These are phyloP conservation scores for Hippocampus zosterae DNA, from an alignment of 2,113 vertebrate species.

Conservation along the genomic window DNA sequence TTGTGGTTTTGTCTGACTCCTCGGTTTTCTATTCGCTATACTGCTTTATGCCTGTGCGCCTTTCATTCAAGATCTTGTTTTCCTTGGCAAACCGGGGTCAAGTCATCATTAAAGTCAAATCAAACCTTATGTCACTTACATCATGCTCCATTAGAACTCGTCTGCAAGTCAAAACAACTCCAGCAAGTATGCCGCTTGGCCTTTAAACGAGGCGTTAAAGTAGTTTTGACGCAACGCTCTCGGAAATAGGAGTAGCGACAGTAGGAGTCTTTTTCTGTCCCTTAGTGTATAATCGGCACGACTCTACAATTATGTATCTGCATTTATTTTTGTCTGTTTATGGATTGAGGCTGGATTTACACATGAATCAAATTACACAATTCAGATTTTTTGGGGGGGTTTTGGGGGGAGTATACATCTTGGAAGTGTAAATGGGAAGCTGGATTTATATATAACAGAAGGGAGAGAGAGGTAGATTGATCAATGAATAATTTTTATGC, in stretches of 20 bases:
- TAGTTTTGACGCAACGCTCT: neutral
- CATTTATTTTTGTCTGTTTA: neutral
- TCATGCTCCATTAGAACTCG: neutral
- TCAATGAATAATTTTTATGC: no score
- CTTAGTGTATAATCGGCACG: neutral
- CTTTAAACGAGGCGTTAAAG: neutral
- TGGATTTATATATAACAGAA: no score
- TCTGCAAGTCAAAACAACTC: neutral
- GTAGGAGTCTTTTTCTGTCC: neutral
- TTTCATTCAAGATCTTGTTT: constrained; percentile 1
- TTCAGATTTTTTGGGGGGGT: neutral
- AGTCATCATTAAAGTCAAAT: constrained; percentile 3
- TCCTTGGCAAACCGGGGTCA: neutral
- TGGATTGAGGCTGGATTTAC: neutral
- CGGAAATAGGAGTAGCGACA: neutral
- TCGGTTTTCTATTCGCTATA: neutral
- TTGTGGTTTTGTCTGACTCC: neutral
- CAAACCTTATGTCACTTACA: neutral
- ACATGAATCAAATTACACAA: neutral
- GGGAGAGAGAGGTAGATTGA: no score
- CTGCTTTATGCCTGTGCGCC: neutral
- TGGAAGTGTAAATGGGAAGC: no score
- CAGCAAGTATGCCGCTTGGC: neutral
- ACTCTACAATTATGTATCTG: neutral
- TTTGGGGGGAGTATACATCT: no score